Conservation (phyloP, 1,140 invertebrate genomes). For the Eueides isabella region DNA sequence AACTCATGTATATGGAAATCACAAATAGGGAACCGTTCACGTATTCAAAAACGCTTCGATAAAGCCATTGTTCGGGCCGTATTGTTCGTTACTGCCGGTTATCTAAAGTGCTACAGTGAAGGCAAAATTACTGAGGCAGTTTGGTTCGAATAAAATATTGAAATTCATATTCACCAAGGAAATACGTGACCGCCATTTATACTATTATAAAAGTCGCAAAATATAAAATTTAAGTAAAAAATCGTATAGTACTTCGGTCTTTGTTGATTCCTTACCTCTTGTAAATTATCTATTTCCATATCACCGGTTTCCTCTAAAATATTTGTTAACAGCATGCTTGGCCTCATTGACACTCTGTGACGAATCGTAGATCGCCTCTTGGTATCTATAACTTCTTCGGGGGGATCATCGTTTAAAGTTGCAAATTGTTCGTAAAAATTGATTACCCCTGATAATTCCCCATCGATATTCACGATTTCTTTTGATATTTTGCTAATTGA, state of each 20-base stretch:
- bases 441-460: conserved; percentile 53
- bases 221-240: no score
- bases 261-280: conserved; percentile 56
- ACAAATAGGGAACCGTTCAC: conserved; percentile 19
- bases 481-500: conserved; percentile 42
- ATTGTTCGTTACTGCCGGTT: conserved; percentile 26
- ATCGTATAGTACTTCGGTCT: not conserved
- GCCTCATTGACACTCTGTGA: conserved; percentile 66
- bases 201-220: not conserved
- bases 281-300: conserved; percentile 53
- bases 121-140: conserved; percentile 8
- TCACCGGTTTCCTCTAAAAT: conserved; percentile 67
- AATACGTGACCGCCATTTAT: conserved; percentile 1
- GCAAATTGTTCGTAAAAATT: conserved; percentile 77
- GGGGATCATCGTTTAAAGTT: conserved; percentile 56
- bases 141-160: not conserved
- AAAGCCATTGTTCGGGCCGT: conserved; percentile 25
- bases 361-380: conserved; percentile 51
- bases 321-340: conserved; percentile 69
- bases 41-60: conserved; percentile 24
- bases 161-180: no score
- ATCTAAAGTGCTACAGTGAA: conserved; percentile 26
- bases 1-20: conserved; percentile 2
- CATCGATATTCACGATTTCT: conserved; percentile 46
- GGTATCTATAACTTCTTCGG: conserved; percentile 53